Base-by-base conservation (phyloP, 2,113 vertebrate species). In the Lates calcarifer region DNA sequence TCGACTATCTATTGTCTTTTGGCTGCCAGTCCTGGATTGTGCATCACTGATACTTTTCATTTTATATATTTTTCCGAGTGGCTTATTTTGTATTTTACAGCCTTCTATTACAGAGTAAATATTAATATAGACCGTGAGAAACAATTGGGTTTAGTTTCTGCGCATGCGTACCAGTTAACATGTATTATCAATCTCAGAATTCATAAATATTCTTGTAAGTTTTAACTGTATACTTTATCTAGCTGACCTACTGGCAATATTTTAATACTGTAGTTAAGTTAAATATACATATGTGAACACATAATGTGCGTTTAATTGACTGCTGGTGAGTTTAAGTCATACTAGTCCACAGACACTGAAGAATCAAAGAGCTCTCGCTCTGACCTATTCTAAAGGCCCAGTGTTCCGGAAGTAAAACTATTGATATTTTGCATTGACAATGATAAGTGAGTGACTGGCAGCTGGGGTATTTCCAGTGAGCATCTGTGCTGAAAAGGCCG, bases 331-430 rank as follows among this genome's bases (percentile, higher is more conserved):
- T 64, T 47, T 49, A 45, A 55, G 53, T 70, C 43, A 55, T 35
- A 35, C 1, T 43, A 4, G 24, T 51, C 7, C 63, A 26, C 77
- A 77, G 45, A 89, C 56, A 65, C 12, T 24, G 11, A 51, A 8
- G 24, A 82, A 18, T 24, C 24, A 63, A 26, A 72, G 41, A 78
- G 33, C 22, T 51, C 29, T 10, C 55, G 4, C 24, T 56, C 31
- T 26, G n/a, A 15, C 7, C 28, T 35, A 14, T 31, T 75, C 60
- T 45, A 10, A 9, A 0, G 35, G 64, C n/a, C 20, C 68, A 31
- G 51, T 69, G 62, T 70, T 62, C 74, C 63, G 29, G 67, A 86
- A 82, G 68, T 86, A 67, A 71, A 78, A 10, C 49, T 81, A 60
- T 76, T 85, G 71, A 84, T 66, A 17, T 51, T 65, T 39, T 17